phyloP scores from a whole-genome alignment of 1,140 invertebrate genomes.

The Agrilus planipennis region DNA sequence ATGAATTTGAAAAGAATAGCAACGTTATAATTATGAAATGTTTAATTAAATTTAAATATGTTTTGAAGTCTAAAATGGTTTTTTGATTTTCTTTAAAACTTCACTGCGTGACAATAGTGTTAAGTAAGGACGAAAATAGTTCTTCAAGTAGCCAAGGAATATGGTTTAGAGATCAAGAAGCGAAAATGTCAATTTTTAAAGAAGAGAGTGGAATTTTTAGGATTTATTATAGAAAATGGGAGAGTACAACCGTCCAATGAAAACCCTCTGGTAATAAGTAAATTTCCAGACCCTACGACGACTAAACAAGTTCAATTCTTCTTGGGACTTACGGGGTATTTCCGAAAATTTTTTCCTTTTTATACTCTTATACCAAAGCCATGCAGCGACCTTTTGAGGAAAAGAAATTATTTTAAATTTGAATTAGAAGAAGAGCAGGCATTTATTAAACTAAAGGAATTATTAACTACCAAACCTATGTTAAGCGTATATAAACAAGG shows the following conservation, averaged over 20 bases:
- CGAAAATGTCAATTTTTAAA: too few species aligned
- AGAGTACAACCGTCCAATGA: not conserved
- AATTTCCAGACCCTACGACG: not conserved
- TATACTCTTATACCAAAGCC: conserved; percentile 22
- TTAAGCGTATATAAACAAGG: conserved; percentile 27
- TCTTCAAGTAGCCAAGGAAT: too few species aligned
- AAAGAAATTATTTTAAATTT: conserved; percentile 19
- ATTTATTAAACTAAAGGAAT: conserved; percentile 4
- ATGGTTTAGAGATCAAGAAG: too few species aligned
- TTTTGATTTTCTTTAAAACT: too few species aligned
- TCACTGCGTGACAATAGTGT: too few species aligned
- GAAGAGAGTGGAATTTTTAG: too few species aligned
- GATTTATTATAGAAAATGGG: too few species aligned
- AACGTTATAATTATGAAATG: too few species aligned
- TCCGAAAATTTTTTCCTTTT: conserved; percentile 26
- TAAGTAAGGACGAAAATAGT: too few species aligned
- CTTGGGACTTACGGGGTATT: conserved; percentile 14
- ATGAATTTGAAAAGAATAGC: too few species aligned
- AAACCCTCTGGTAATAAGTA: not conserved
- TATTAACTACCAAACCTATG: conserved; percentile 14
- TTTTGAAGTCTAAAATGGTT: too few species aligned
- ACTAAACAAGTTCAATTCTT: conserved; percentile 3
- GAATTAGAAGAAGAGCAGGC: conserved; percentile 3
- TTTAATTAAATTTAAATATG: too few species aligned
- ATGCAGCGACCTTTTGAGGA: conserved; percentile 22